Evolutionary conservation across 2,888 invertebrate species (phyloP).

Genomic region (Thalpophila matura): DNA sequence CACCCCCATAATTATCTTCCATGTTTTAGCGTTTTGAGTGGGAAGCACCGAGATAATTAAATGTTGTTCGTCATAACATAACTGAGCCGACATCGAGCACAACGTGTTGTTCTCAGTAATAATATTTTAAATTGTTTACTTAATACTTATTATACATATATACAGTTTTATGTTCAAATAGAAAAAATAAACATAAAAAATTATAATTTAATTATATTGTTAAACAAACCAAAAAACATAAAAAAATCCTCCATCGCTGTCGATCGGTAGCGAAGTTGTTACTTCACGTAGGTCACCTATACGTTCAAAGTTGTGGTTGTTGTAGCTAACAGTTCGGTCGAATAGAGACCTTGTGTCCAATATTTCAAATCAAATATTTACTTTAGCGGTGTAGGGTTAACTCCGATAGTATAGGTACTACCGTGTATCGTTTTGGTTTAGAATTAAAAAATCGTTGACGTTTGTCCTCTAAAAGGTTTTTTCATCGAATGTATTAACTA

Average conservation of each 20-base stretch:
- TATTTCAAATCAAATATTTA: slow-evolving; percentile 67
- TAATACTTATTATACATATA: no score
- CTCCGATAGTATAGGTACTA: slow-evolving; percentile 32
- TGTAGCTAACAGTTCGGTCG: slow-evolving; percentile 46
- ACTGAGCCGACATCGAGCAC: slow-evolving; percentile 21
- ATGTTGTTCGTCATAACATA: slow-evolving; percentile 59
- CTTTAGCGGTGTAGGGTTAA: slow-evolving; percentile 52
- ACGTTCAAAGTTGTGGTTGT: slow-evolving; percentile 16
- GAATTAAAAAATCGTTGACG: slow-evolving; percentile 28
- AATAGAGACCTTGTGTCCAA: slow-evolving; percentile 52
- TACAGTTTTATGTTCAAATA: no score
- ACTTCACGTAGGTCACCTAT: slow-evolving; percentile 10
- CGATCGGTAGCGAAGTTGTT: no score
- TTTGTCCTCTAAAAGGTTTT: slow-evolving; percentile 42
- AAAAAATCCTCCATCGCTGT: no score
- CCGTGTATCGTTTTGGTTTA: slow-evolving; percentile 20
- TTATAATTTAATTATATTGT: no score
- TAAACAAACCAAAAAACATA: no score
- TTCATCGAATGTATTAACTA: slow-evolving; percentile 50
- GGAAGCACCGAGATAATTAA: slow-evolving; percentile 51
- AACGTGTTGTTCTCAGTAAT: slow-evolving; percentile 29
- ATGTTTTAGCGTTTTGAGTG: slow-evolving; percentile 48
- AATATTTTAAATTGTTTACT: no score
- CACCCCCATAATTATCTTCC: slow-evolving; percentile 64
- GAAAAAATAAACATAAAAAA: no score